These are phyloP conservation scores for Ephydatia muelleri DNA, from an alignment of 37 sponge, comb jelly and placozoan genomes.

Conservation along the genomic window DNA sequence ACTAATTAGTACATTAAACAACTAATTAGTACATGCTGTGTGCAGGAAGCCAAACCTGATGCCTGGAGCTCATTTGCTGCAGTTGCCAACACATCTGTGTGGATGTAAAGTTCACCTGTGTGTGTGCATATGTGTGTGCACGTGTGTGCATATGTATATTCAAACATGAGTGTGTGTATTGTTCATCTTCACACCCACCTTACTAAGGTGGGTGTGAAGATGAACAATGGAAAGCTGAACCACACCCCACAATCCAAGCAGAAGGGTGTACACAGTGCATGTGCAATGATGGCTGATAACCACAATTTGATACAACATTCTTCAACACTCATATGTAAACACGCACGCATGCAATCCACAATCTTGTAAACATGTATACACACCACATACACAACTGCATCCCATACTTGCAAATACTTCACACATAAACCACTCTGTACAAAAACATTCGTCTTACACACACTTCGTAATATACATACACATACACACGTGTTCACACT, in stretches of 20 bases:
- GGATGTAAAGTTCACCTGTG: constrained; percentile 94
- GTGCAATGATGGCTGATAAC: background rate
- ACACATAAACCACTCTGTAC: constrained; percentile 26
- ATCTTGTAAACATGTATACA: background rate
- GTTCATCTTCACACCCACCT: too few relatives aligned
- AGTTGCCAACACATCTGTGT: constrained; percentile 90
- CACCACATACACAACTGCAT: background rate
- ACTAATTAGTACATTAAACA: too few relatives aligned
- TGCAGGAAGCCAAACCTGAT: too few relatives aligned
- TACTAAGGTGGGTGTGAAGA: too few relatives aligned
- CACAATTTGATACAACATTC: background rate
- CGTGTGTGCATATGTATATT: too few relatives aligned
- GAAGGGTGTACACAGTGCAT: background rate
- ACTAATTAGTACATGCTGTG: background rate
- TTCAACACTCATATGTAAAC: background rate
- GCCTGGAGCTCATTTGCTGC: constrained; percentile 29
- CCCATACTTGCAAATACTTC: background rate
- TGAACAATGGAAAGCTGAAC: too few relatives aligned
- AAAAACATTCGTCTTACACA: too few relatives aligned
- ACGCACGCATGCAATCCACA: background rate
- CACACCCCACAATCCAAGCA: too few relatives aligned
- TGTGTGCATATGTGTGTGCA: background rate
- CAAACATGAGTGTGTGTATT: too few relatives aligned
- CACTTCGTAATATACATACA: too few relatives aligned
- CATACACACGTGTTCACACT: too few relatives aligned